phyloP scores from a whole-genome alignment of 2,888 invertebrate species.

The Palloptera scutellata region DNA sequence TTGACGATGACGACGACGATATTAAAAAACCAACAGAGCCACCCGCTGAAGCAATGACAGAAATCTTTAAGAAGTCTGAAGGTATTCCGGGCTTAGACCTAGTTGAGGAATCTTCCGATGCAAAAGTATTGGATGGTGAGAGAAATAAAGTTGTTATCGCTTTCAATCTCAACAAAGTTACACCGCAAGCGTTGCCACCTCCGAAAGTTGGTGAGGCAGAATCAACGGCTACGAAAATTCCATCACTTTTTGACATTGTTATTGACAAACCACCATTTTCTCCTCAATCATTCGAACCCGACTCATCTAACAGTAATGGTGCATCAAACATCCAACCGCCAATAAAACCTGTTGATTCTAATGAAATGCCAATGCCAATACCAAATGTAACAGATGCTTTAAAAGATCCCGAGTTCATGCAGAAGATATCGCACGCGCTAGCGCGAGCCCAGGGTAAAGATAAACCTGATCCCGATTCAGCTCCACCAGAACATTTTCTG shows the following conservation, averaged over 20 bases:
- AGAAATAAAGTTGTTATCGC: conserved; percentile 34
- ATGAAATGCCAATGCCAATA: conserved; percentile 32
- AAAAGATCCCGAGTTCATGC: conserved; percentile 59
- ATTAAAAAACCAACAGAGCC: conserved; percentile 13
- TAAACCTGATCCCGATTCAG: conserved; percentile 24
- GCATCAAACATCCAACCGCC: neutral
- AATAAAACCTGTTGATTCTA: conserved; percentile 14
- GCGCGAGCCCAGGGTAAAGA: conserved; percentile 52
- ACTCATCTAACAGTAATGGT: conserved; percentile 21
- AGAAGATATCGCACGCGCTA: conserved; percentile 54
- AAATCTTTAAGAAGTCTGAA: conserved; percentile 54
- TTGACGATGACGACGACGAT: conserved; percentile 49
- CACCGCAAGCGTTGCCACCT: neutral
- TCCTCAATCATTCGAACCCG: neutral
- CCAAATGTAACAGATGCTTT: conserved; percentile 52
- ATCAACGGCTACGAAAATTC: conserved; percentile 45
- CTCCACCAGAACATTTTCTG: conserved; percentile 37
- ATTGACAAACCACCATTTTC: conserved; percentile 44
- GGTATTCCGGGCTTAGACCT: conserved; percentile 80
- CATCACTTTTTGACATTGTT: conserved; percentile 57
- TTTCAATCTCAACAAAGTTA: conserved; percentile 1
- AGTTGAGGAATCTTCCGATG: conserved; percentile 63
- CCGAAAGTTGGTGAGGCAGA: neutral
- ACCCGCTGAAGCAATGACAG: conserved; percentile 41
- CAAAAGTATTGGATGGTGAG: conserved; percentile 39